These are phyloP conservation scores for Acleris emargana DNA, from an alignment of 2,888 invertebrate genomes.

Conservation along the genomic window DNA sequence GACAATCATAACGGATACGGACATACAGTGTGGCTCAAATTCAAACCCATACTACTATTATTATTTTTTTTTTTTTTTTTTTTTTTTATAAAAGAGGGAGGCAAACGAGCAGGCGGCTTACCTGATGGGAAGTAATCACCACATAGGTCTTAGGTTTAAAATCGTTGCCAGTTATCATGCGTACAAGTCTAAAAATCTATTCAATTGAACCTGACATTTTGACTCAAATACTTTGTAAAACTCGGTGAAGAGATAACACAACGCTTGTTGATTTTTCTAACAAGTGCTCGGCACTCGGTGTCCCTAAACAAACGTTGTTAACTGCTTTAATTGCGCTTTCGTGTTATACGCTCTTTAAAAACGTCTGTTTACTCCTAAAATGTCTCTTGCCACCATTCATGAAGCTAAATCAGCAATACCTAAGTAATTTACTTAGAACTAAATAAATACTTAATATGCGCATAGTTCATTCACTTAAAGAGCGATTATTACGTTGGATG, in stretches of 20 bases:
- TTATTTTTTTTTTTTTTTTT: no score
- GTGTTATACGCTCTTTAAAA: conserved; percentile 34
- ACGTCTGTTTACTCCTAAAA: conserved; percentile 15
- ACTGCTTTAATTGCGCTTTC: conserved; percentile 38
- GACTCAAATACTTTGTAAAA: no score
- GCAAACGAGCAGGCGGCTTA: no score
- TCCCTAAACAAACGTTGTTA: conserved; percentile 37
- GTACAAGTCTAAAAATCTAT: no score
- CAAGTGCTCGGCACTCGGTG: conserved; percentile 17
- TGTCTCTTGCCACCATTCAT: conserved; percentile 20
- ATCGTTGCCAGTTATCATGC: no score
- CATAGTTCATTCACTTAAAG: conserved; percentile 76
- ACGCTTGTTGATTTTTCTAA: conserved; percentile 30
- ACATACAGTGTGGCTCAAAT: no score
- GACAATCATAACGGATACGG: no score
- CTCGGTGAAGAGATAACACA: conserved; percentile 17
- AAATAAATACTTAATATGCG: conserved; percentile 58
- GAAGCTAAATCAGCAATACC: conserved; percentile 43
- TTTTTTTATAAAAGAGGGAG: no score
- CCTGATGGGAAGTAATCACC: no score
- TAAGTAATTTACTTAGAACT: conserved; percentile 55
- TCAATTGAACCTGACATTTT: no score
- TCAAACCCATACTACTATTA: no score
- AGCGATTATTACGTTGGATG: conserved; percentile 60
- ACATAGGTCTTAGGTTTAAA: no score